Percentiles rank a stretch among this genome's conserved stretches.
Conservation (phyloP, 2,113 vertebrate species). For the Sylvicapra grimmia region DNA sequence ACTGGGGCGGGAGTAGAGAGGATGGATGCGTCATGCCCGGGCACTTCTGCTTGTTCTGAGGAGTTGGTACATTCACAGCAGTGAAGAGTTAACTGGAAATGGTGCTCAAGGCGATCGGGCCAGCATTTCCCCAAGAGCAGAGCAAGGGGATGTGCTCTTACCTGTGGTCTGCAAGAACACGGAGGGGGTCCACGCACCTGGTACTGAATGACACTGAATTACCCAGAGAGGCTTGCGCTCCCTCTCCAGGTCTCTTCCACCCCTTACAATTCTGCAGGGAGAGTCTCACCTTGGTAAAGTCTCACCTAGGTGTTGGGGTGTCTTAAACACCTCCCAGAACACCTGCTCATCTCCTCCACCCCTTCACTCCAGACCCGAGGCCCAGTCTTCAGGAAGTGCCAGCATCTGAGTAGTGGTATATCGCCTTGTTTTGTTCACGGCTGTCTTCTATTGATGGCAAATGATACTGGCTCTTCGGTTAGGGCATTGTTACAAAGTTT, state of each 20-base stretch:
- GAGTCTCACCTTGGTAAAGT: not conserved
- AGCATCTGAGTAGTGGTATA: rapidly evolving
- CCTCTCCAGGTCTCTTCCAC: not conserved
- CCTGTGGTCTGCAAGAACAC: not conserved
- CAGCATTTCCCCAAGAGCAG: not conserved
- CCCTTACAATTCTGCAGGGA: no score
- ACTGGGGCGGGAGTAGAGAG: rapidly evolving
- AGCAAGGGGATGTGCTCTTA: not conserved
- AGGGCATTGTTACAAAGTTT: not conserved
- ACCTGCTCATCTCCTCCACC: rapidly evolving
- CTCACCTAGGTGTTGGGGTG: no score
- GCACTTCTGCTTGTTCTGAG: not conserved
- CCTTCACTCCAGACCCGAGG: not conserved
- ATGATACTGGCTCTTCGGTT: not conserved
- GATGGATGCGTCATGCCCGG: not conserved
- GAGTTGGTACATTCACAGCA: not conserved
- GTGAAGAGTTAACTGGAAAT: not conserved
- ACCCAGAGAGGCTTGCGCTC: not conserved
- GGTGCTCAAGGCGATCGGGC: not conserved
- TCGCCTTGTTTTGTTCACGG: not conserved
- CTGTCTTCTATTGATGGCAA: not conserved
- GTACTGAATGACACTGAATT: rapidly evolving
- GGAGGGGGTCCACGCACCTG: not conserved
- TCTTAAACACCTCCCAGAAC: no score
- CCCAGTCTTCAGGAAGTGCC: not conserved